Conservation (phyloP, 2,797 vertebrate species). For the Lepus oiostolus region DNA sequence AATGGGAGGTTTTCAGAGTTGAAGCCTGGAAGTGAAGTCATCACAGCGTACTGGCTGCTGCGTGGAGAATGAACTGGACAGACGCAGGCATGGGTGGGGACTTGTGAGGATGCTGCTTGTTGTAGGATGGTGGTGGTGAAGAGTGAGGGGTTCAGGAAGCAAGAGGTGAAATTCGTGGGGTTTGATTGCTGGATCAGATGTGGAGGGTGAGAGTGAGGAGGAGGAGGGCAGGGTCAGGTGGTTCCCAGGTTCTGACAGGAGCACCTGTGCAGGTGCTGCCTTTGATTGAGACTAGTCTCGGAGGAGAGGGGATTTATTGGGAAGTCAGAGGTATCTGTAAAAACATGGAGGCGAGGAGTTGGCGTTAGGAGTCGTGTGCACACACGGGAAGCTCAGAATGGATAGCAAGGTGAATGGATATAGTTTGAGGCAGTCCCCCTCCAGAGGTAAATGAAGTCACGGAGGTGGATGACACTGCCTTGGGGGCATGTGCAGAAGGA, state of each 20-base stretch:
- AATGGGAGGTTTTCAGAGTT: background rate
- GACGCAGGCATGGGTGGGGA: background rate
- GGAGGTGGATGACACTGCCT: background rate
- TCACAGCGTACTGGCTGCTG: background rate
- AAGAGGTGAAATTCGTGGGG: background rate
- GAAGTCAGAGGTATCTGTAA: background rate
- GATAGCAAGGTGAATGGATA: background rate
- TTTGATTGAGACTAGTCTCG: background rate
- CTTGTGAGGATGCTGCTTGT: background rate
- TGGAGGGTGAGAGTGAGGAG: background rate
- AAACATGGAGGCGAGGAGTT: background rate
- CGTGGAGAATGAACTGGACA: background rate
- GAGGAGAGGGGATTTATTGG: background rate
- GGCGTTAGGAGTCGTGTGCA: background rate
- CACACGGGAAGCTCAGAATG: background rate
- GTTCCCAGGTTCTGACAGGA: conserved; percentile 16
- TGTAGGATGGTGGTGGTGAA: background rate
- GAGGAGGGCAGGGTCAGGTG: background rate
- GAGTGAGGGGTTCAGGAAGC: background rate
- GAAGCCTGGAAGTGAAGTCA: background rate
- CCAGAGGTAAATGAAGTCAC: background rate
- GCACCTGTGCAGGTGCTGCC: background rate
- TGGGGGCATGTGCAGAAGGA: conserved; percentile 16
- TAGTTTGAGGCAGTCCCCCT: background rate
- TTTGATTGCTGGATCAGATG: background rate